These are phyloP conservation scores for Hoplostethus atlanticus DNA, from an alignment of 2,797 vertebrate species.

Conservation along the genomic window DNA sequence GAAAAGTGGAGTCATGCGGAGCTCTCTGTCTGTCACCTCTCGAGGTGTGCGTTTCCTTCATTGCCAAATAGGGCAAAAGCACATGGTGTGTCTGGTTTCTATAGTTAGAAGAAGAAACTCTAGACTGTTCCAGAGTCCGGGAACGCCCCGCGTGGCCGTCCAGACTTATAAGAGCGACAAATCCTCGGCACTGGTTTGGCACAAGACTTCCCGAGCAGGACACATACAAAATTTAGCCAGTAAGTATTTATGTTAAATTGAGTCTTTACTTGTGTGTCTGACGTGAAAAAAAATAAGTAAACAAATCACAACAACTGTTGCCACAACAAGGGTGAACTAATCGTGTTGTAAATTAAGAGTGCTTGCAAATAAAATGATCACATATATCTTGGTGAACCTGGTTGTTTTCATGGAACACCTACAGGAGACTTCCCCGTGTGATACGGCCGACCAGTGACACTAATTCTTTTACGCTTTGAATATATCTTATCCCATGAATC, in stretches of 20 bases:
- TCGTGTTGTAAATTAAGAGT: constrained; percentile 66
- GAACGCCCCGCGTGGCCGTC: constrained; percentile 27
- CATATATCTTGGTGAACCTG: constrained; percentile 62
- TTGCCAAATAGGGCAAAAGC: constrained; percentile 68
- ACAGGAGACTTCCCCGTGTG: constrained; percentile 70
- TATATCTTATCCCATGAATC: constrained; percentile 87
- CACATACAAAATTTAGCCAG: constrained; percentile 85
- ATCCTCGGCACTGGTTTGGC: constrained; percentile 79
- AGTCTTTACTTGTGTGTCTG: constrained; percentile 85
- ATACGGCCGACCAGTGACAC: constrained; percentile 67
- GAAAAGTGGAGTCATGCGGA: background rate
- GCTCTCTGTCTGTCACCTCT: constrained; percentile 21
- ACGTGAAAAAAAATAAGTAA: constrained; percentile 79
- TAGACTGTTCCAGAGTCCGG: constrained; percentile 38
- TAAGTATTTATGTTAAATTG: constrained; percentile 87
- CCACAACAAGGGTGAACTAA: constrained; percentile 70
- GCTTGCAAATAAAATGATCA: constrained; percentile 78
- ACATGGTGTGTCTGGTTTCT: constrained; percentile 42
- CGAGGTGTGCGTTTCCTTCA: constrained; percentile 36
- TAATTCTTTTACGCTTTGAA: constrained; percentile 87
- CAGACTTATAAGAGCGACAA: constrained; percentile 79
- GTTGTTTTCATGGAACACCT: constrained; percentile 78
- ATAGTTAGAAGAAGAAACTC: constrained; percentile 59
- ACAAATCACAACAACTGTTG: constrained; percentile 85
- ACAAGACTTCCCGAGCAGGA: constrained; percentile 85